Conservation (phyloP, 2,888 invertebrate genomes). For the Chaitophorus viminalis region DNA sequence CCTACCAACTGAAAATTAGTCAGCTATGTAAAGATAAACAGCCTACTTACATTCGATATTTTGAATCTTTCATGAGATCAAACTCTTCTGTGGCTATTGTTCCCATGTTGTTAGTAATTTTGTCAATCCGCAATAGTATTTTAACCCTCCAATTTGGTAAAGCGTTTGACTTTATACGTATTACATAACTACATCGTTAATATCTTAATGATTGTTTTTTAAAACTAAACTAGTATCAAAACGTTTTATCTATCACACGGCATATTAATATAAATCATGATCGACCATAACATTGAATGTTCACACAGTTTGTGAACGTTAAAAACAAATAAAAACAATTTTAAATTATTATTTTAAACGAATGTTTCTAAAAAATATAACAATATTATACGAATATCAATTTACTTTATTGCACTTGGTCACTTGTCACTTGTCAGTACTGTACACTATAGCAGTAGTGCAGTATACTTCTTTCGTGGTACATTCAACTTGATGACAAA, state of each 20-base stretch:
- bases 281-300: not conserved
- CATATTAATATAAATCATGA: conserved; percentile 26
- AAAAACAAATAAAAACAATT: conserved; percentile 12
- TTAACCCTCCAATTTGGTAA: not conserved
- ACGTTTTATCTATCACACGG: conserved; percentile 17
- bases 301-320: not conserved
- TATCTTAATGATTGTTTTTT: conserved; percentile 7
- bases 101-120: conserved; percentile 63
- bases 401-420: conserved; percentile 55
- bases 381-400: conserved; percentile 27
- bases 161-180: not conserved
- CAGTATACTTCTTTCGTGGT: conserved; percentile 61
- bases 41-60: conserved; percentile 76
- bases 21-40: conserved; percentile 17
- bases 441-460: conserved; percentile 18
- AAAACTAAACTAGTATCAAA: not conserved
- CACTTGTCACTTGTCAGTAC: conserved; percentile 59
- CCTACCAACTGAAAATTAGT: conserved; percentile 17
- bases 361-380: conserved; percentile 46
- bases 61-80: conserved; percentile 82
- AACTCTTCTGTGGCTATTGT: conserved; percentile 78
- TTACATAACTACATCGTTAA: conserved; percentile 32
- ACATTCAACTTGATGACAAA: conserved; percentile 58
- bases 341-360: conserved; percentile 35
- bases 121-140: conserved; percentile 18